These are phyloP conservation scores for Bombus confusus DNA, from an alignment of 1,140 invertebrate species.

Conservation along the genomic window DNA sequence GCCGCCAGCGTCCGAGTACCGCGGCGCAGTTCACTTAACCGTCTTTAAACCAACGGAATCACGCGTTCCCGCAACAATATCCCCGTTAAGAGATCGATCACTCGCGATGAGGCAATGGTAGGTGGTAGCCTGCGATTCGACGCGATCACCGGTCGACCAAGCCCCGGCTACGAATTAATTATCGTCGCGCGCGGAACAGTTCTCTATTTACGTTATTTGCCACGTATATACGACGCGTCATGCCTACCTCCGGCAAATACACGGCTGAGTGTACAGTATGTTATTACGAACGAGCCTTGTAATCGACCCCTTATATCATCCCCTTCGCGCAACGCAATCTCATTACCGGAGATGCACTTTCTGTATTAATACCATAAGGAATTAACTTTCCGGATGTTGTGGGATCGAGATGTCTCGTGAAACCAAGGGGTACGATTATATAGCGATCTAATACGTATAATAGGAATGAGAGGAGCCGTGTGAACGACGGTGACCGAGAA, in stretches of 20 bases:
- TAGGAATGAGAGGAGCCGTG: neutral
- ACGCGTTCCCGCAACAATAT: neutral
- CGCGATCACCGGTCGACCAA: neutral
- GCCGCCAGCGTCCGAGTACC: neutral
- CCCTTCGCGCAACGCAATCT: conserved; percentile 77
- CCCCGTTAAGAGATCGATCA: neutral
- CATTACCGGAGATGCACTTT: conserved; percentile 79
- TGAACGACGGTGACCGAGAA: neutral
- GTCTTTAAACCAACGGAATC: neutral
- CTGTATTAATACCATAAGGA: conserved; percentile 80
- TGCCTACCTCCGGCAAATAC: conserved; percentile 26
- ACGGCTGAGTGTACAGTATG: conserved; percentile 68
- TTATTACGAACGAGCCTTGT: conserved; percentile 76
- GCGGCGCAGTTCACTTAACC: neutral
- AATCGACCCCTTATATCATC: conserved; percentile 75
- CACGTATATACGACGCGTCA: neutral
- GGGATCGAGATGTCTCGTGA: conserved; percentile 77
- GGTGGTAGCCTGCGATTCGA: neutral
- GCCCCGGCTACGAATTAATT: conserved; percentile 26
- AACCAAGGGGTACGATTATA: conserved; percentile 49
- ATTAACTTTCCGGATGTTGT: conserved; percentile 78
- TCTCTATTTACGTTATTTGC: conserved; percentile 33
- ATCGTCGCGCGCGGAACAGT: neutral
- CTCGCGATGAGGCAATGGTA: neutral
- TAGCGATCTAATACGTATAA: neutral